Evolutionary conservation across 1,140 invertebrate genomes (phyloP).

Genomic region (Neodiprion pinetum): DNA sequence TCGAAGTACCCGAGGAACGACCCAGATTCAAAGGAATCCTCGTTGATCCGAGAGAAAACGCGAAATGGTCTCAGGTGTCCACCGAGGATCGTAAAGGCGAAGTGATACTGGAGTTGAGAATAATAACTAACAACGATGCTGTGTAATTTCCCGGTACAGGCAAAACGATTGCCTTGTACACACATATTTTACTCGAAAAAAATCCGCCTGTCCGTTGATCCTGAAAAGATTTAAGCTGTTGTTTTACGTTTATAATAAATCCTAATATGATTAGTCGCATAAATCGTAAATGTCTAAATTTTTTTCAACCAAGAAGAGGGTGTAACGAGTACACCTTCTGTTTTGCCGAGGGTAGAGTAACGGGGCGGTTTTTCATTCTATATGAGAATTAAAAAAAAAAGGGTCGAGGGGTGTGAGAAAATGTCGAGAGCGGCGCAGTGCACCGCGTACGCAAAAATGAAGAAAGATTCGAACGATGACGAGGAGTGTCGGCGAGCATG

Average conservation of each 20-base stretch:
- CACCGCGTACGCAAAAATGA: not conserved
- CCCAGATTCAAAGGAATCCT: conserved; percentile 37
- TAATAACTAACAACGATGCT: conserved; percentile 49
- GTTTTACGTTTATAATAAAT: too few relatives aligned
- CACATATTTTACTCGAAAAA: too few relatives aligned
- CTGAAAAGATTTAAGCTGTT: too few relatives aligned
- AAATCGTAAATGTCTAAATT: too few relatives aligned
- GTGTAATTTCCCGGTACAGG: not conserved
- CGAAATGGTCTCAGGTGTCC: conserved; percentile 30
- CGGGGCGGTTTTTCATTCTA: too few relatives aligned
- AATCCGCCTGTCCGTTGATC: too few relatives aligned
- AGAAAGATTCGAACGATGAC: too few relatives aligned
- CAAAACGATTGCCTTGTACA: too few relatives aligned
- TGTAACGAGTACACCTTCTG: too few relatives aligned
- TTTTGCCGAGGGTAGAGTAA: too few relatives aligned
- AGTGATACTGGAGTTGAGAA: conserved; percentile 52
- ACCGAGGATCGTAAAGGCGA: conserved; percentile 48
- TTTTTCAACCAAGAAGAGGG: too few relatives aligned
- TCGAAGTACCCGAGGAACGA: conserved; percentile 36
- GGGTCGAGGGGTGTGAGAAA: not conserved
- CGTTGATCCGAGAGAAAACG: conserved; percentile 32
- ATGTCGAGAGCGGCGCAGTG: not conserved
- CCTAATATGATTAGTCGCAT: too few relatives aligned
- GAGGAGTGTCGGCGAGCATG: not conserved
- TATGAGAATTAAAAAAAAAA: not conserved